A percentile compares a stretch with the other conserved stretches of the same genome.
These are phyloP conservation scores for Melanostoma mellinum DNA, from an alignment of 2,888 invertebrate species.

Conservation along the genomic window DNA sequence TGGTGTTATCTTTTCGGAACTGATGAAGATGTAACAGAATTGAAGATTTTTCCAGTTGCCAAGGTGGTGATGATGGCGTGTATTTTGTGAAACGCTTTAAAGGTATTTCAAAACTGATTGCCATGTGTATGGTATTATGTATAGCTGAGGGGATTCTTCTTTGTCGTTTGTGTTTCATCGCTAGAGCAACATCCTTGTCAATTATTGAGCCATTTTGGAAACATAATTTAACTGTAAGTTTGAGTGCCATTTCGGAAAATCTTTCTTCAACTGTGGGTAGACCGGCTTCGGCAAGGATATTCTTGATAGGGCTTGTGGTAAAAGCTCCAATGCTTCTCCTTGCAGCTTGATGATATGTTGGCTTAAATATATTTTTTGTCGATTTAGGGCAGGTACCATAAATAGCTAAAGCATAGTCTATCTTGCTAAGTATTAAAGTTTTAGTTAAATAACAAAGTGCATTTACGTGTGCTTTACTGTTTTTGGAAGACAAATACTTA, in stretches of 20 bases:
- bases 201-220: not conserved
- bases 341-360: constrained; percentile 19
- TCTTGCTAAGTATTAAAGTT: too few relatives aligned
- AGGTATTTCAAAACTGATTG: not conserved
- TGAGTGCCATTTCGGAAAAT: too few relatives aligned
- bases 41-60: not conserved
- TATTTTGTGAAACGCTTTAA: constrained; percentile 1
- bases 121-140: not conserved
- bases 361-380: constrained; percentile 9
- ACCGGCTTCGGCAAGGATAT: constrained; percentile 29
- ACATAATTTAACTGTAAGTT: constrained; percentile 21
- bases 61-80: not conserved
- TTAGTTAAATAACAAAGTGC: too few relatives aligned
- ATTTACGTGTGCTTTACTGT: too few relatives aligned
- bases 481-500: too few relatives aligned
- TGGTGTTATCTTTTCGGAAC: not conserved
- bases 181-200: constrained; percentile 9
- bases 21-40: not conserved
- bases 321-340: constrained; percentile 20
- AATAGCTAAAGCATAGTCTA: not conserved
- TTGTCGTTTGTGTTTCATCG: not conserved
- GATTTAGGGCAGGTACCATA: not conserved
- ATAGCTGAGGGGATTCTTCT: not conserved
- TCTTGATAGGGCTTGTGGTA: constrained; percentile 17
- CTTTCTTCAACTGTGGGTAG: constrained; percentile 28